Evolutionary conservation across 2,888 invertebrate genomes (phyloP), one percentile per base, ranked within the genome.

Genomic region (Empis livida): DNA sequence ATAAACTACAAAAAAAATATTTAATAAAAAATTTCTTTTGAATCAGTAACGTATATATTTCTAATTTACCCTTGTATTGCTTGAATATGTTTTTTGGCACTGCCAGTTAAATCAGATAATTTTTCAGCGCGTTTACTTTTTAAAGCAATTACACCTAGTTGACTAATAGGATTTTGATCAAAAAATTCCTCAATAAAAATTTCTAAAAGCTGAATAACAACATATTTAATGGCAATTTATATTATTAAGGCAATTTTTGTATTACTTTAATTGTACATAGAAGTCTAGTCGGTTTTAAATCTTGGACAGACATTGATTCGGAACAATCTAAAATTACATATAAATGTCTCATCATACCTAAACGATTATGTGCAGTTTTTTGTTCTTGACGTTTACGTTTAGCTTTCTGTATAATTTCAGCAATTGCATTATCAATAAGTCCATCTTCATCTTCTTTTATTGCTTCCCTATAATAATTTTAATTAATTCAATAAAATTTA

Each of bases 261-360:
- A n/a, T 45, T 65, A 92, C 91, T 77, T 94, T 95, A 3, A 90
- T 63, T 5, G 90, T 83, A 60, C 93, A 91, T 5, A 89, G 62
- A 53, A 94, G 79, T 53, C 96, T 73, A 5, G 90, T 91, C 1
- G 99, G 99, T 69, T 93, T 96, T 43, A 99, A 73, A 71, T 97
- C 96, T 61, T 93, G 94, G 57, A 87, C 87, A 37, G 79, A 78
- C 97, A 99, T 99, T 2, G 92, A 80, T 60, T 89, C 87, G 0
- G 97, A 97, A 64, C 90, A 85, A 67, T 99, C 99, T 4, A 99
- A 70, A 17, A 97, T 79, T 3, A 99, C 70, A 61, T 84, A 90
- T 47, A 99, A 68, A 70, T 99, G 96, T 43, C 99, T 77, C 97
- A 99, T 99, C 94, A 97, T 97, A 35, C 97, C 97, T 31, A 99